Base-by-base conservation (phyloP, 2,888 invertebrate species). In the Lumbricus terrestris region DNA sequence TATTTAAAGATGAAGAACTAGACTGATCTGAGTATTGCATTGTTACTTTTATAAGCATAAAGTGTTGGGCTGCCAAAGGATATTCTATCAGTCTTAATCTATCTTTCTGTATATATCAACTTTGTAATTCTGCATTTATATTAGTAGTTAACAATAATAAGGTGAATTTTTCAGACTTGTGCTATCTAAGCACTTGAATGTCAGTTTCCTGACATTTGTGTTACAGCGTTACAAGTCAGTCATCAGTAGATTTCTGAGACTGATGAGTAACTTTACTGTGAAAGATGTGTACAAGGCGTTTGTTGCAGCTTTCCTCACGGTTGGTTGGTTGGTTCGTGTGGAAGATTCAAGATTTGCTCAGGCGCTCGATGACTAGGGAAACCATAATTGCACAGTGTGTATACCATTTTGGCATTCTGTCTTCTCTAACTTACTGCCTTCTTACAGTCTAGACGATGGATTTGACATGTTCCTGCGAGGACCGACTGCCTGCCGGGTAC, bases 231-330 rank as follows among this genome's bases (percentile, higher is more conserved):
- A n/a, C 13, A n/a, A n/a, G 69, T n/a, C 69, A 69, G 69, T n/a
- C 29, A 69, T 69, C 69, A 8, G 29, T 69, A 69, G 29, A 69
- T 69, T 47, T n/a, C 29, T 69, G 69, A 29, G 69, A 69, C 69
- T 69, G 69, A 69, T n/a, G n/a, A 47, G 69, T 69, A 6, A n/a
- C 29, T 69, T 29, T n/a, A 69, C 69, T 69, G 69, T 69, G 69
- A 69, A 69, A n/a, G 69, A 85, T 37, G 37, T 85, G 85, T 85
- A 37, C 37, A 85, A 85, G 85, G 85, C 34, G 85, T 85, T 37
- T 85, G 85, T 85, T 85, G 85, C 85, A 85, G 85, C 85, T 85
- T n/a, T n/a, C 85, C 37, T 35, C 85, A 37, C n/a, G n/a, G n/a
- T n/a, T 33, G 85, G 34, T 23, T 85, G 35, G 34, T 85, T 37